A percentile compares a stretch with the other conserved stretches of the same genome.
These are phyloP conservation scores for Steatornis caripensis DNA, from an alignment of 2,113 vertebrate species.

Conservation along the genomic window DNA sequence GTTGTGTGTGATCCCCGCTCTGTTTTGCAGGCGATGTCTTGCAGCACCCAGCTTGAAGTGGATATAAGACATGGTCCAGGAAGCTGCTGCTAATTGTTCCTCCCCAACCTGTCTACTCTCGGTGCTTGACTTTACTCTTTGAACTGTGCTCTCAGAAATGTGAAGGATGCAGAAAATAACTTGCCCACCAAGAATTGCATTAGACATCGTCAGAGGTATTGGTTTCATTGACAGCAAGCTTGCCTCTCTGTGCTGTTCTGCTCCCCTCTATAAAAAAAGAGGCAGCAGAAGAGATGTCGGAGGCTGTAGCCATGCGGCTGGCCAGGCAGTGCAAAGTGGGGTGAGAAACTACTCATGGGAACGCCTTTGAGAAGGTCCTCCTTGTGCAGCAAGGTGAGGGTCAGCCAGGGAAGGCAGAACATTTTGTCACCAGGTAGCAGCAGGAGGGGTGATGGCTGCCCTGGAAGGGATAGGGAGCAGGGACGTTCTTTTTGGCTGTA, in stretches of 20 bases:
- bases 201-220: not conserved
- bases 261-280: not conserved
- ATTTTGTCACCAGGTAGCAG: accelerated
- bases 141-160: not conserved
- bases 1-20: not conserved
- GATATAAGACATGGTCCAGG: accelerated
- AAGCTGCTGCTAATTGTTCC: not conserved
- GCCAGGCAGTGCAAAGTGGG: not conserved
- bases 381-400: not conserved
- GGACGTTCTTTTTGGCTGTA: not conserved
- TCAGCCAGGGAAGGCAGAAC: not conserved
- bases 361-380: not conserved
- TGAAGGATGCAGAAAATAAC: not conserved
- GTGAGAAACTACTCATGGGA: not conserved
- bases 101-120: accelerated
- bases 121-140: not conserved
- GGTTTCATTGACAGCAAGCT: not conserved
- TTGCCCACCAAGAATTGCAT: not conserved
- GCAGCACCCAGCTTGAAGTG: not conserved
- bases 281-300: not conserved
- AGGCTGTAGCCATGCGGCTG: not conserved
- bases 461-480: not conserved
- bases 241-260: accelerated
- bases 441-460: not conserved
- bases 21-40: not conserved